Evolutionary conservation across 1,140 invertebrate genomes (phyloP), one percentile per base, ranked within the genome.

Genomic region (Lerema accius): DNA sequence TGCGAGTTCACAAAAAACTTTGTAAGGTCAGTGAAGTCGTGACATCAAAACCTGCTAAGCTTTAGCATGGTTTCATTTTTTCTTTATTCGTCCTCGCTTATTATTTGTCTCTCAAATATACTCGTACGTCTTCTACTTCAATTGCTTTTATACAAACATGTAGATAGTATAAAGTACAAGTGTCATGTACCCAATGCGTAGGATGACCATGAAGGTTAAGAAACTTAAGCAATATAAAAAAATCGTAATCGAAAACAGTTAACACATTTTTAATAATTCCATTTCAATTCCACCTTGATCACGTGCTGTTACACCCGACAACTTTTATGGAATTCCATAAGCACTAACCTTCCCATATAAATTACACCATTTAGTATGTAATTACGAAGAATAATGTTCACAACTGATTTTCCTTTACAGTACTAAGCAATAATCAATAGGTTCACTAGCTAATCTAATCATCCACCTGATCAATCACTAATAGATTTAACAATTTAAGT

Each of bases 61-160:
- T 69, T 64, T 73, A 73, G 53, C 70, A 66, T 59, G 73, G 69
- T 76, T 76, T 67, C 45, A 66, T 67, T 73, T 73, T 69, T 65
- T 64, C 45, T 49, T 64, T 45, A 60, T 50, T 67, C 56, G 64
- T 71, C 61, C 61, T 64, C 62, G 49, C 56, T 50, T 46, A 51
- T 40, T 49, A 65, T 49, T 50, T 32, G 19, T 50, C 49, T 51
- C 13, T 50, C 32, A 45, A 14, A 35, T 43, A 16, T 42, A 23
- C 19, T 5, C 11, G 23, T 13, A 14, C 39, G 11, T 60, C 26
- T 35, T 43, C 28, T 28, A 51, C 59, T 51, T 60, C 42, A 60
- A 23, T 15, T 19, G 15, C n/a, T 42, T 56, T 15, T 16, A 23
- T 23, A 23, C 19, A 23, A 23, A 23, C 5, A 23, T 23, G 19